phyloP scores from a whole-genome alignment of 2,113 vertebrate species.

The Mixornis gularis region DNA sequence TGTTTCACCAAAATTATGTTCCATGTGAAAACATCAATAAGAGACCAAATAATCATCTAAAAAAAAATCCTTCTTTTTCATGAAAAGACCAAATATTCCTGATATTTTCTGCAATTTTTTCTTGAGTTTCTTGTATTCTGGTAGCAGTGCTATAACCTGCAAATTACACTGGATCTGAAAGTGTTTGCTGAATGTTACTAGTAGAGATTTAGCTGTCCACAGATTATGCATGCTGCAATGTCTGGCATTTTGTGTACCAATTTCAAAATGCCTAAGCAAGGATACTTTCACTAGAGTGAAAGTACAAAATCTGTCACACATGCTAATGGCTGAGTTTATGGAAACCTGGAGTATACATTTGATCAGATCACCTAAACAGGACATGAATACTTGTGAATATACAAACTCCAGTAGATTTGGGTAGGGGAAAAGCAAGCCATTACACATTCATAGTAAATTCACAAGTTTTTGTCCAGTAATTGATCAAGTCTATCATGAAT shows the following conservation, averaged over 20 bases:
- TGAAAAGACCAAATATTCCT: not conserved
- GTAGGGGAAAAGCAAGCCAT: not conserved
- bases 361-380: not conserved
- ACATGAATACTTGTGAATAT: not conserved
- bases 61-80: not conserved
- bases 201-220: not conserved
- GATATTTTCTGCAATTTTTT: not conserved
- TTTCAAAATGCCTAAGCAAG: not conserved
- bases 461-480: not conserved
- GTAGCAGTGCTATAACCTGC: not conserved
- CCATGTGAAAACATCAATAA: not conserved
- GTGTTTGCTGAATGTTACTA: not conserved
- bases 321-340: not conserved
- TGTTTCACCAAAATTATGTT: not conserved
- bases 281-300: not conserved
- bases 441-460: not conserved
- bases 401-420: not conserved
- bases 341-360: not conserved
- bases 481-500: not conserved
- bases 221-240: not conserved
- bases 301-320: not conserved
- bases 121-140: not conserved
- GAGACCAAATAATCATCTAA: not conserved
- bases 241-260: not conserved
- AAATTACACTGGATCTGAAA: not conserved